Evolutionary conservation across 2,113 vertebrate genomes (phyloP).

Genomic region (Erpornis zantholeuca): DNA sequence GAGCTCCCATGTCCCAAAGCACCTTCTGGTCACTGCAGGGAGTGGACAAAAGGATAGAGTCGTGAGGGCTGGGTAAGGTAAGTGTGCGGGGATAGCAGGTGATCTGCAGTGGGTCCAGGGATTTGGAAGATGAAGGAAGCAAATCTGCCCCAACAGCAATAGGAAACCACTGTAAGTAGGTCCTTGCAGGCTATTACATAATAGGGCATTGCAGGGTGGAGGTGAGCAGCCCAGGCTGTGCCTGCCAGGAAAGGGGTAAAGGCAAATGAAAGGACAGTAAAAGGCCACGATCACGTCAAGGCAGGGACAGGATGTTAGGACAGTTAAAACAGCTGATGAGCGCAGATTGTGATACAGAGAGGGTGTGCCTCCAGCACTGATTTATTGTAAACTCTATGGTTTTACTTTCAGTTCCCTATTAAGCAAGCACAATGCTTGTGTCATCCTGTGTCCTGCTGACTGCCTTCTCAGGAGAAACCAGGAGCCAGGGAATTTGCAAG

Average conservation of each 20-base stretch:
- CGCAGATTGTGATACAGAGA: rapidly evolving
- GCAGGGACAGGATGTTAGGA: rapidly evolving
- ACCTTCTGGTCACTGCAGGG: too few species aligned
- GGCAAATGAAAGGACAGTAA: background rate
- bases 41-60: background rate
- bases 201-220: background rate
- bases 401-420: background rate
- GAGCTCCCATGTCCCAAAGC: background rate
- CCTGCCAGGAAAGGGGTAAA: rapidly evolving
- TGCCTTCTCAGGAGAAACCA: background rate
- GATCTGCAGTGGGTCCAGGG: background rate
- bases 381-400: background rate
- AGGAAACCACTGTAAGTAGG: background rate
- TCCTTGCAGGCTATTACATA: too few species aligned
- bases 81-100: background rate
- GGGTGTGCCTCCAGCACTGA: rapidly evolving
- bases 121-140: background rate
- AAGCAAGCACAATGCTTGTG: background rate
- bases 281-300: background rate
- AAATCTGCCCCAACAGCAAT: background rate
- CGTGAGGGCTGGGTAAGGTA: rapidly evolving
- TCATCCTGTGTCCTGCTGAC: rapidly evolving
- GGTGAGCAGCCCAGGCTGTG: background rate
- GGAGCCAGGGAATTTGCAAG: background rate
- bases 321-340: rapidly evolving